Conservation (phyloP, 2,113 vertebrate genomes). For the Gymnorhina tibicen region DNA sequence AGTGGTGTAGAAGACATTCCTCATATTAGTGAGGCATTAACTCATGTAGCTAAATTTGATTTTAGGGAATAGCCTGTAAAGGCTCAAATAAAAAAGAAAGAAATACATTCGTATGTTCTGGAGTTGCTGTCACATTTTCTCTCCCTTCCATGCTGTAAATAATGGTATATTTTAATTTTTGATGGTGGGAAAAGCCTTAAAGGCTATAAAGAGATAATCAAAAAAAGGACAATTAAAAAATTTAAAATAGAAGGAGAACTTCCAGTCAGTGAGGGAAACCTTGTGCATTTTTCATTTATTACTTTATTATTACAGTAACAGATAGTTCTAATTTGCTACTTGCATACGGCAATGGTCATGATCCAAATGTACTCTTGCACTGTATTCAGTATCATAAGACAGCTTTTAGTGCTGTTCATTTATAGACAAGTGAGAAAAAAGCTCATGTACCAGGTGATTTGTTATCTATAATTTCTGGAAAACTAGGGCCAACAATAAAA, state of each 20-base stretch:
- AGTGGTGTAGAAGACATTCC: neutral
- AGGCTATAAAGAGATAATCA: neutral
- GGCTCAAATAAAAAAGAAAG: neutral
- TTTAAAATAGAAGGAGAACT: neutral
- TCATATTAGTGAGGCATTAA: neutral
- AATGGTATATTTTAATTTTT: constrained; percentile 12
- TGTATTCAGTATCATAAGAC: neutral
- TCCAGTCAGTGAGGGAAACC: neutral
- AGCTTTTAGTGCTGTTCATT: neutral
- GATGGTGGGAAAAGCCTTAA: neutral
- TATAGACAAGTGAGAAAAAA: neutral
- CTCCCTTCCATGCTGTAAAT: neutral
- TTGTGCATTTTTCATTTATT: neutral
- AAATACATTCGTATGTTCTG: neutral
- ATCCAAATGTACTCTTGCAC: neutral
- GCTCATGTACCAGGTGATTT: neutral
- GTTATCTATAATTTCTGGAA: neutral
- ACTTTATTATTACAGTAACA: neutral
- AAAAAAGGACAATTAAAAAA: neutral
- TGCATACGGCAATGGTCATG: neutral
- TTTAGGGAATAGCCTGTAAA: neutral
- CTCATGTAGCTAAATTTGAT: neutral
- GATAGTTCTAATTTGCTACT: neutral
- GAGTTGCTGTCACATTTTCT: neutral
- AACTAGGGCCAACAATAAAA: neutral